These are phyloP conservation scores for Vanessa tameamea DNA, from an alignment of 1,140 invertebrate genomes.

Conservation along the genomic window DNA sequence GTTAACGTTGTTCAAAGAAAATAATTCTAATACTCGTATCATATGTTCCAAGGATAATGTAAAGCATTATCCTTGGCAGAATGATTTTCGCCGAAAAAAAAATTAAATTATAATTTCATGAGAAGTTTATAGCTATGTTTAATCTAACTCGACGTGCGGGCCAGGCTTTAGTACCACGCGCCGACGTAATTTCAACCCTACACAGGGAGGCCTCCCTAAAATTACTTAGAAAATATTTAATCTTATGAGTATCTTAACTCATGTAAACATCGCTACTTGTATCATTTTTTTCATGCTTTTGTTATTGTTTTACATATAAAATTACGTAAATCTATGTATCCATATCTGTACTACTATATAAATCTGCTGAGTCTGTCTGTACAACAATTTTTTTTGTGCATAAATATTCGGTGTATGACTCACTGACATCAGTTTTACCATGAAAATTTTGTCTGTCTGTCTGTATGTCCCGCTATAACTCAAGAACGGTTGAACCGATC, in stretches of 20 bases:
- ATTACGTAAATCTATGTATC: too few relatives aligned
- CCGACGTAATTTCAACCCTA: conserved; percentile 40
- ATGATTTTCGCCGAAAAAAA: conserved; percentile 49
- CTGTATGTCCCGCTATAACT: too few relatives aligned
- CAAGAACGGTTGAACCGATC: too few relatives aligned
- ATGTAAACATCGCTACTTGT: conserved; percentile 16
- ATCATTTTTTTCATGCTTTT: background rate
- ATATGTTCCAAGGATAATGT: background rate
- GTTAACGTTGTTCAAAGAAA: background rate
- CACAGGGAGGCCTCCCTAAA: conserved; percentile 16
- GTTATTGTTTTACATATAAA: too few relatives aligned
- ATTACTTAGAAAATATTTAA: conserved; percentile 28
- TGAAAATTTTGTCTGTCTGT: too few relatives aligned
- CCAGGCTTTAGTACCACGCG: conserved; percentile 47
- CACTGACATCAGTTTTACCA: too few relatives aligned
- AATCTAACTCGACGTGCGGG: conserved; percentile 49
- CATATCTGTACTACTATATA: too few relatives aligned
- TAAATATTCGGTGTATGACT: too few relatives aligned
- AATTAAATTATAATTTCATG: conserved; percentile 73
- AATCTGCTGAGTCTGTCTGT: too few relatives aligned
- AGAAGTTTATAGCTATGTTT: conserved; percentile 51
- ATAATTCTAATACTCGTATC: background rate
- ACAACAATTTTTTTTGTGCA: too few relatives aligned
- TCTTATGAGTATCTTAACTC: conserved; percentile 22
- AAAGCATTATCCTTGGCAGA: conserved; percentile 29